Percentiles rank a stretch among this genome's conserved stretches.
These are phyloP conservation scores for Homarus gammarus DNA, from an alignment of 2,888 invertebrate genomes.

Conservation along the genomic window DNA sequence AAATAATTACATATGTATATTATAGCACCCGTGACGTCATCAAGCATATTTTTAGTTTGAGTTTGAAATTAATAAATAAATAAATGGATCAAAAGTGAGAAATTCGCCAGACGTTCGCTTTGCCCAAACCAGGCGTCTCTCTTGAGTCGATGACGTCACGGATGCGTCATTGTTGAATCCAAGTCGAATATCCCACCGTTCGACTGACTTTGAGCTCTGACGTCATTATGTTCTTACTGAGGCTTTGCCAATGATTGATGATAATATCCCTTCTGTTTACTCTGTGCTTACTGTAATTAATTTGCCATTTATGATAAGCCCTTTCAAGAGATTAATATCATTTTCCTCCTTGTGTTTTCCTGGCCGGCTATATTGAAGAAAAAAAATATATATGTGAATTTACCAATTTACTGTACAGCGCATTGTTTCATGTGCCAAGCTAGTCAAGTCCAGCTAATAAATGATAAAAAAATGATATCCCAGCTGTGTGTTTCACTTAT, in stretches of 20 bases:
- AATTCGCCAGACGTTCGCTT: background rate
- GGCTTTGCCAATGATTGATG: background rate
- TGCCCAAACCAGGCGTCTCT: background rate
- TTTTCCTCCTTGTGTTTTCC: background rate
- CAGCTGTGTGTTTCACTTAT: background rate
- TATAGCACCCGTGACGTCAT: conserved; percentile 7
- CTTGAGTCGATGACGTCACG: background rate
- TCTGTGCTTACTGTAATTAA: background rate
- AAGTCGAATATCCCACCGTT: background rate
- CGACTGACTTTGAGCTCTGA: background rate
- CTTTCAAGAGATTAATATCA: background rate
- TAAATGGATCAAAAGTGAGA: conserved; percentile 3
- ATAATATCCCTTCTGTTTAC: background rate
- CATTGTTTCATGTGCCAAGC: conserved; percentile 52
- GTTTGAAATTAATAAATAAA: background rate
- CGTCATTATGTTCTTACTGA: background rate
- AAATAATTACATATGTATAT: conserved; percentile 13
- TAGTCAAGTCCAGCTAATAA: conserved; percentile 32
- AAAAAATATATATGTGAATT: conserved; percentile 1
- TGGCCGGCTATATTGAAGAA: background rate
- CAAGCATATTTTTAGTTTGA: background rate
- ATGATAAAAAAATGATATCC: conserved; percentile 8
- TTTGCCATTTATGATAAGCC: background rate
- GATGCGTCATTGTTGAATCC: background rate
- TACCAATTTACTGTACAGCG: conserved; percentile 24